phyloP scores from a whole-genome alignment of 2,113 vertebrate species.

The Oncorhynchus gorbuscha region DNA sequence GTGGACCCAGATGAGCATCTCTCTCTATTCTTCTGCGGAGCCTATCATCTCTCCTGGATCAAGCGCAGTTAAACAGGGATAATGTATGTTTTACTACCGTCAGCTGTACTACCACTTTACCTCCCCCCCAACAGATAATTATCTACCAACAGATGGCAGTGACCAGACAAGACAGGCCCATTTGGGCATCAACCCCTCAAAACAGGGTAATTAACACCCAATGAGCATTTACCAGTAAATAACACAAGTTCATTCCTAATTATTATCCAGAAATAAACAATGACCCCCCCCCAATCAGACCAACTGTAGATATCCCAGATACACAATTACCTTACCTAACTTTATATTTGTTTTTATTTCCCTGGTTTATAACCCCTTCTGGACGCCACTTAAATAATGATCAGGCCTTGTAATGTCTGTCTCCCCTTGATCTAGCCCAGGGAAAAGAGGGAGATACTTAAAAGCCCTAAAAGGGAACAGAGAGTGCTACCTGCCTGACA shows the following conservation, averaged over 20 bases:
- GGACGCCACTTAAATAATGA: not conserved
- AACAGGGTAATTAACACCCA: not conserved
- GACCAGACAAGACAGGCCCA: not conserved
- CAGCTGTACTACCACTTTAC: not conserved
- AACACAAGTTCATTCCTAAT: not conserved
- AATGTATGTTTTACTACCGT: not conserved
- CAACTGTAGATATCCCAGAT: too few species aligned
- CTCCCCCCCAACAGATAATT: not conserved
- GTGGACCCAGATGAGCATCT: not conserved
- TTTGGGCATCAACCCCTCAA: not conserved
- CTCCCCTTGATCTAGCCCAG: not conserved
- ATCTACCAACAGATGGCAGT: not conserved
- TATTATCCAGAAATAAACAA: not conserved
- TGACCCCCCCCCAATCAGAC: not conserved
- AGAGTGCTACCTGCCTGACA: slow-evolving; percentile 13
- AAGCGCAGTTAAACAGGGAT: not conserved
- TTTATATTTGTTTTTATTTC: not conserved
- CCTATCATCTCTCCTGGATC: not conserved
- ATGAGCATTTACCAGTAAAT: not conserved
- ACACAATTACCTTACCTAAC: not conserved
- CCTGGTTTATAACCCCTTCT: not conserved
- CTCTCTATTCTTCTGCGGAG: not conserved
- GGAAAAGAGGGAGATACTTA: not conserved
- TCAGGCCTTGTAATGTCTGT: not conserved
- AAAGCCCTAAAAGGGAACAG: not conserved